Base-by-base conservation (phyloP, 2,113 vertebrate species). In the Apodemus speciosus region DNA sequence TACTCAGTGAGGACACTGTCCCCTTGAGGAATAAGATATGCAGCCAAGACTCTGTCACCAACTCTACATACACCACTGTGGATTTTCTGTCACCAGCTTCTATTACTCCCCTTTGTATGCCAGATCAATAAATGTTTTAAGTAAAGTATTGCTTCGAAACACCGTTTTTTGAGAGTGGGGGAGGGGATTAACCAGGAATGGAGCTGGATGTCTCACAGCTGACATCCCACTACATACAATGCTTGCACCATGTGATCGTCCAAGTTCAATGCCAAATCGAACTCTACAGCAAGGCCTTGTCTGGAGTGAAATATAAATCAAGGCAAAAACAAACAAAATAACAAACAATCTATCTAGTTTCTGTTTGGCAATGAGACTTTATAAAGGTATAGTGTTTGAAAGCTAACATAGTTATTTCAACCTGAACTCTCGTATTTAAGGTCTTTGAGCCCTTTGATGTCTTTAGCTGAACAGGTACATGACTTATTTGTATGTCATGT, bases 381-480 rank as follows among this genome's bases (percentile, higher is more conserved):
- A 16, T 49, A 51, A 85, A 69, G 62, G 6, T 35, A 38, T 2
- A 35, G n/a, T 16, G 38, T 73, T 14, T 40, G 46, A 87, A 73
- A 92, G 4, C 30, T 35, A 58, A 30, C 14, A 49, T 11, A 18
- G 2, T 35, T 51, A 43, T 85, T 92, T 90, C 68, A 73, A 69
- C 2, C 27, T 73, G 23, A 86, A 87, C 14, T 71, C 68, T 30
- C 9, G n/a, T 6, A 81, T 73, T 40, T 77, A 64, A 90, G 15
- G 4, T 32, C 40, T 64, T 16, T 40, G 88, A 89, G 14, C 14
- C 4, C 38, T 38, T 64, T 64, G 18, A 14, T 51, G 56, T 69
- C 49, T 92, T 89, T 77, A 64, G 62, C 80, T 88, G 69, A 92
- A 23, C 35, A 66, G 80, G 51, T 89, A 46, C 93, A 94, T 30